A percentile compares a stretch with the other conserved stretches of the same genome.
phyloP scores from a whole-genome alignment of 2,113 vertebrate species.

The Xiphophorus couchianus region DNA sequence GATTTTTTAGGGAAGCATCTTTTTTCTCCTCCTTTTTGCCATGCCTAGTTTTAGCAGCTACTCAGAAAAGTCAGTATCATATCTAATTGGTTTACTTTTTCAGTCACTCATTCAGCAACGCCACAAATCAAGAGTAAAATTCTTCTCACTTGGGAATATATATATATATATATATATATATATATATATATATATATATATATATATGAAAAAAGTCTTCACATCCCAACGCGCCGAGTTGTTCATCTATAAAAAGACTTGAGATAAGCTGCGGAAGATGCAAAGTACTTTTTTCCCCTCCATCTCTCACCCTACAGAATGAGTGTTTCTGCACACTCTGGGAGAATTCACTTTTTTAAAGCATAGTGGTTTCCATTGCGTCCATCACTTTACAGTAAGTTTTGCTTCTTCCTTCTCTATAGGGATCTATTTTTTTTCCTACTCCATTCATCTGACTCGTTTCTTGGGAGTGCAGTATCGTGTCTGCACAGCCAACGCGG shows the following conservation, averaged over 20 bases:
- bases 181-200: neutral
- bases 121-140: conserved; percentile 62
- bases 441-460: conserved; percentile 63
- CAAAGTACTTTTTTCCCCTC: conserved; percentile 33
- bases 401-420: conserved; percentile 54
- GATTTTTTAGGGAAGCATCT: conserved; percentile 41
- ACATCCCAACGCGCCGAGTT: conserved; percentile 56
- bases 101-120: conserved; percentile 69
- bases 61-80: conserved; percentile 62
- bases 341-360: conserved; percentile 40
- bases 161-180: too few relatives aligned
- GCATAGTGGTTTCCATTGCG: conserved; percentile 38
- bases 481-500: conserved; percentile 60
- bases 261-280: conserved; percentile 66
- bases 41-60: conserved; percentile 64
- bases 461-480: conserved; percentile 65
- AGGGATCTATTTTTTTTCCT: conserved; percentile 47
- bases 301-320: conserved; percentile 17
- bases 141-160: conserved; percentile 38
- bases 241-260: conserved; percentile 72
- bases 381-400: conserved; percentile 60
- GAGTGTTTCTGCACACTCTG: conserved; percentile 47
- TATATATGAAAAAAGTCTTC: conserved; percentile 27
- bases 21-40: neutral
- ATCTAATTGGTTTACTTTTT: conserved; percentile 73